These are phyloP conservation scores for Harmothoe impar DNA, from an alignment of 2,888 invertebrate genomes.

Conservation along the genomic window DNA sequence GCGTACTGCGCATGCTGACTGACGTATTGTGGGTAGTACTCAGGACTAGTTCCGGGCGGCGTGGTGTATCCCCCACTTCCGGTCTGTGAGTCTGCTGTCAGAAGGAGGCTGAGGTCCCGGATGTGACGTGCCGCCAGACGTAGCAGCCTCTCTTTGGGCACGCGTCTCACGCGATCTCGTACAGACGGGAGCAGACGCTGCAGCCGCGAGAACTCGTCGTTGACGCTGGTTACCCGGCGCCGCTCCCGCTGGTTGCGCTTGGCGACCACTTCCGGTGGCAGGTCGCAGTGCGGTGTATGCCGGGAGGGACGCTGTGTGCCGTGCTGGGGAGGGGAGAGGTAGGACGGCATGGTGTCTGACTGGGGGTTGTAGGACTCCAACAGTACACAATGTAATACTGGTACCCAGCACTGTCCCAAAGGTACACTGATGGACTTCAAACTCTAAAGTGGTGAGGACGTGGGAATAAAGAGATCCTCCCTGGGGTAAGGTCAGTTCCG, in stretches of 20 bases:
- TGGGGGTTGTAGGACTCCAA: no score
- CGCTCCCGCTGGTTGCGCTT: slow-evolving; percentile 45
- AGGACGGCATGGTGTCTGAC: no score
- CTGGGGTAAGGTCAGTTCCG: no score
- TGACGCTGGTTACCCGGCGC: slow-evolving; percentile 1
- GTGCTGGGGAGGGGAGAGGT: no score
- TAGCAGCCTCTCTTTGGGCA: slow-evolving; percentile 33
- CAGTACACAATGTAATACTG: no score
- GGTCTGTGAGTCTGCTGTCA: neutral
- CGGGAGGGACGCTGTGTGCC: neutral
- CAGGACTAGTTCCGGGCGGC: neutral
- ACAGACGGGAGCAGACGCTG: slow-evolving; percentile 31
- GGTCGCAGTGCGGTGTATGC: slow-evolving; percentile 18
- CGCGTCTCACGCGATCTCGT: neutral
- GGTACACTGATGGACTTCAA: no score
- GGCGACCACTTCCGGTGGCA: slow-evolving; percentile 14
- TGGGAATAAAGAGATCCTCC: no score
- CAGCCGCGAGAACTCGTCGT: slow-evolving; percentile 35
- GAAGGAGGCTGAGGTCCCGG: neutral
- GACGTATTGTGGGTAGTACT: neutral
- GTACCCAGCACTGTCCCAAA: no score
- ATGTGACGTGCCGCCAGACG: slow-evolving; percentile 25
- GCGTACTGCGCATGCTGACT: no score
- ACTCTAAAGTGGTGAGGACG: no score
- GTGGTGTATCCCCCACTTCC: neutral